Percentiles rank a stretch among this genome's conserved stretches.
Conservation (phyloP, 2,113 vertebrate genomes). For the Myrmophylax atrothorax region DNA sequence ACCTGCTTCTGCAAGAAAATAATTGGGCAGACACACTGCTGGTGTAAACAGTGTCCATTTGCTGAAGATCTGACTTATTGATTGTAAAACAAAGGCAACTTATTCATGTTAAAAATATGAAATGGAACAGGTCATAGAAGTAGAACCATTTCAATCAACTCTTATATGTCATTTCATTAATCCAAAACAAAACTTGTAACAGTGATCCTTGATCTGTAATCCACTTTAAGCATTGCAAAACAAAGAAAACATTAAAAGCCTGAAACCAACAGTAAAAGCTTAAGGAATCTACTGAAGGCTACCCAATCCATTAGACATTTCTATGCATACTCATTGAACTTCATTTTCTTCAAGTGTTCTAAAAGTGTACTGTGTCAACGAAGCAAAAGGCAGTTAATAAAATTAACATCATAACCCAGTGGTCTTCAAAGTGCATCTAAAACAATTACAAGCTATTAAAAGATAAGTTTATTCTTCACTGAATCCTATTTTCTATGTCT, state of each 20-base stretch:
- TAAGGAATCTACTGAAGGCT: background rate
- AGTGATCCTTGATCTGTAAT: conserved; percentile 48
- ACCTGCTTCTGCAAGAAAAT: background rate
- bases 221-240: conserved; percentile 57
- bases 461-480: background rate
- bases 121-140: background rate
- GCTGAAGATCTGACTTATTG: conserved; percentile 23
- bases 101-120: background rate
- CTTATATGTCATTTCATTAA: conserved; percentile 12
- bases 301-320: background rate
- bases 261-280: conserved; percentile 35
- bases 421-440: conserved; percentile 9
- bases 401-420: background rate
- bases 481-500: background rate
- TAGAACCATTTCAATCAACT: conserved; percentile 14
- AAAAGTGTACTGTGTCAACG: background rate
- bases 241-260: conserved; percentile 51
- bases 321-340: conserved; percentile 15
- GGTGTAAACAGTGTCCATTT: background rate
- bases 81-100: background rate
- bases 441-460: conserved; percentile 2
- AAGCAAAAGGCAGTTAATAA: conserved; percentile 24
- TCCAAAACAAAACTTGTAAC: conserved; percentile 46
- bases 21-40: background rate
- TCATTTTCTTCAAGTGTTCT: conserved; percentile 6